Conservation (phyloP, 2,888 invertebrate genomes). For the Conchocele bisecta region DNA sequence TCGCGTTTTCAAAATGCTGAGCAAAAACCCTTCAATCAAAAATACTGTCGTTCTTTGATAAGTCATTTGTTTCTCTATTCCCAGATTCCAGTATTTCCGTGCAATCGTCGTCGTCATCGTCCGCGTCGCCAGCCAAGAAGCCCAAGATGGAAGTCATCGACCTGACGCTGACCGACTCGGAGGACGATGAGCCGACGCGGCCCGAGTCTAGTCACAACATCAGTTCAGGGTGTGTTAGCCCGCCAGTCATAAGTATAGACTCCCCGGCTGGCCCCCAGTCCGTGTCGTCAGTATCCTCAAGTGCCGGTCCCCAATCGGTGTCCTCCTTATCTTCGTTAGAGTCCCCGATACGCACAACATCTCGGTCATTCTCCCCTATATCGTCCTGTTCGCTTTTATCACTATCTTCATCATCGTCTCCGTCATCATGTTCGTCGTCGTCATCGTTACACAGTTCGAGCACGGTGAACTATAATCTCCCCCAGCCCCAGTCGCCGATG, state of each 20-base stretch:
- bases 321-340: slow-evolving; percentile 54
- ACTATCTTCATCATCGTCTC: slow-evolving; percentile 45
- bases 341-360: slow-evolving; percentile 50
- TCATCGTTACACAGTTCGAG: slow-evolving; percentile 44
- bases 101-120: slow-evolving; percentile 13
- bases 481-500: slow-evolving; percentile 36
- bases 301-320: slow-evolving; percentile 36
- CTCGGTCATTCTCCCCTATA: slow-evolving; percentile 33
- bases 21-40: too few relatives aligned
- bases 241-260: slow-evolving; percentile 71
- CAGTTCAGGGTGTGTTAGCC: slow-evolving; percentile 70
- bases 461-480: slow-evolving; percentile 52
- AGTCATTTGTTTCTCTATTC: too few relatives aligned
- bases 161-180: slow-evolving; percentile 76
- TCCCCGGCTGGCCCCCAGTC: slow-evolving; percentile 55
- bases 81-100: slow-evolving; percentile 3
- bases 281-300: slow-evolving; percentile 34
- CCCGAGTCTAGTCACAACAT: slow-evolving; percentile 49
- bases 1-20: too few relatives aligned
- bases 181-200: slow-evolving; percentile 69
- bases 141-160: slow-evolving; percentile 77
- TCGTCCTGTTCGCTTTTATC: slow-evolving; percentile 51
- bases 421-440: slow-evolving; percentile 57
- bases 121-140: slow-evolving; percentile 63
- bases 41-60: too few relatives aligned